phyloP scores from a whole-genome alignment of 1,140 invertebrate species.

The Anastrepha obliqua region DNA sequence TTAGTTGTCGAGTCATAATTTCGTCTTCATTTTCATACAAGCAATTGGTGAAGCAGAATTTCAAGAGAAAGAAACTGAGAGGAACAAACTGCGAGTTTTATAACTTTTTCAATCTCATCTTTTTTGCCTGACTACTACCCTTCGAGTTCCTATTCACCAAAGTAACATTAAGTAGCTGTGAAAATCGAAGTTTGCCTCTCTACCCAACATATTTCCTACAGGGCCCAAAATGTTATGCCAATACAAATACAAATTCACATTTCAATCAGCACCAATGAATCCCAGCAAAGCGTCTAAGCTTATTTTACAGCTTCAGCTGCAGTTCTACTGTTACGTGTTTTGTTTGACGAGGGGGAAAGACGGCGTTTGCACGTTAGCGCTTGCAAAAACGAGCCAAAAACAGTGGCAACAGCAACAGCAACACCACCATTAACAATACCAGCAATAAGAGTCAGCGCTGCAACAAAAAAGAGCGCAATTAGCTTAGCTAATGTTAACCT shows the following conservation, averaged over 20 bases:
- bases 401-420: neutral
- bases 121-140: no score
- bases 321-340: neutral
- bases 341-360: neutral
- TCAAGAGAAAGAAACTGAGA: no score
- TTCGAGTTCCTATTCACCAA: no score
- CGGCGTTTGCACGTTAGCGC: neutral
- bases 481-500: conserved; percentile 47
- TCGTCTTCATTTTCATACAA: no score
- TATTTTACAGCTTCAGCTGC: neutral
- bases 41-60: no score
- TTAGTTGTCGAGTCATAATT: no score
- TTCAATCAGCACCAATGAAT: neutral
- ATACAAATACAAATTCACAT: neutral
- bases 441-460: neutral
- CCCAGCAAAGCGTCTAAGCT: neutral
- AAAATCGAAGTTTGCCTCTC: no score
- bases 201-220: no score
- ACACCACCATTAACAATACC: neutral
- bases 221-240: neutral
- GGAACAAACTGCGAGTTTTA: no score
- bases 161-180: no score
- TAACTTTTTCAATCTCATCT: no score
- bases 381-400: conserved; percentile 30
- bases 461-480: conserved; percentile 10